Base-by-base conservation (phyloP, 2,888 invertebrate genomes). In the Drosophila eohydei region DNA sequence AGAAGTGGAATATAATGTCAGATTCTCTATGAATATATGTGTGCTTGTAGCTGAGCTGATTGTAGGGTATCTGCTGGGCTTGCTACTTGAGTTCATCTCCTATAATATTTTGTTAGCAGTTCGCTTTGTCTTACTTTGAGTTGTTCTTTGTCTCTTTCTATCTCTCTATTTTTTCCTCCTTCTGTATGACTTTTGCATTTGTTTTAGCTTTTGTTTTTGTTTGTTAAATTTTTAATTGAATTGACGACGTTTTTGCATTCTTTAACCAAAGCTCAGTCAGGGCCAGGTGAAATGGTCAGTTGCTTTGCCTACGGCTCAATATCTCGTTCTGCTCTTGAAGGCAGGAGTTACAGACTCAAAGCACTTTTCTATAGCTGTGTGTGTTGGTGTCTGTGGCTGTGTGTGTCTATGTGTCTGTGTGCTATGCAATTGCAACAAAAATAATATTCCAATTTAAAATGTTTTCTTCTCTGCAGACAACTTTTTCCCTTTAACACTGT, bases 211-310 rank as follows among this genome's bases (percentile, higher is more conserved):
- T 54, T 70, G 21, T 55, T 57, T 41, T 43, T 63, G 77, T 74
- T 71, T 81, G 78, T 83, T 83, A 84, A 81, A 84, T 83, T 87
- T 81, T 84, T 84, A 83, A 83, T 88, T 83, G 77, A 83, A 76
- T 84, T 83, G 76, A 61, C 55, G 71, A 71, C 74, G 78, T 59
- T 78, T 78, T 34, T 50, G 28, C 50, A 34, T n/a, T 30, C 28
- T 48, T 28, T 30, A 14, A 7, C 46, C 28, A 30, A 48, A 48
- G 50, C 50, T 34, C n/a, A 11, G n/a, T 9, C 50, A 16, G 41
- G 26, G 21, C 6, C 14, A 50, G 12, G n/a, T 48, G 12, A 32
- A 26, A 46, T 48, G 26, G 55, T 36, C 44, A 50, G 30, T 44
- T n/a, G 60, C 41, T 14, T 14, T 12, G 51, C 41, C 44, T 54